Evolutionary conservation across 2,113 vertebrate genomes (phyloP), one percentile per base, ranked within the genome.

Genomic region (Porphyrio hochstetteri): DNA sequence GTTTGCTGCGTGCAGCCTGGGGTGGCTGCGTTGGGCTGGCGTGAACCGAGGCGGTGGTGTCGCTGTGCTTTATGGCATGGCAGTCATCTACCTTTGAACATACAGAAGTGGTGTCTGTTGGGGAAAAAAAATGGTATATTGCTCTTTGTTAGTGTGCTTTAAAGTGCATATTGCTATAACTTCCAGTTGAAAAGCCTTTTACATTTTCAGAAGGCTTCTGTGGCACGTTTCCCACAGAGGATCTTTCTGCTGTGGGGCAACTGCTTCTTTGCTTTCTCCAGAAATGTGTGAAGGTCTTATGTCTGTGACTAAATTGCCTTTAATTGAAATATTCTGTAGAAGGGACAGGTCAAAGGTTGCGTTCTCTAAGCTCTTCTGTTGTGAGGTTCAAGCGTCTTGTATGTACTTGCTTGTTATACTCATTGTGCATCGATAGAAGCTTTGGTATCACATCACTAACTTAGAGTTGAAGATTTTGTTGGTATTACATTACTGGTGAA

Each of bases 51-150:
- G n/a, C 9, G 20, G 15, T 21, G 20, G 12, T 31, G 28, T 50
- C 24, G 31, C 38, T 38, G 1, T 44, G 36, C 28, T 60, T 0
- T 16, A 1, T 11, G 23, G 48, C 36, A 10, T 24, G 12, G 9
- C 10, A 38, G 25, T 50, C 28, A 90, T 52, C 18, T 16, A 19
- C 24, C 13, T 46, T 7, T 55, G 46, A 52, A 60, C 17, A 8
- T 35, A 13, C 13, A 69, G n/a, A 64, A 33, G 23, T 33, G 24
- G 29, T 2, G 9, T n/a, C 9, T 67, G 33, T 29, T 7, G 11
- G 15, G 3, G n/a, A n/a, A n/a, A 25, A 25, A 38, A 56, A 72
- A 53, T 18, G 11, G 4, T 33, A 77, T 59, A 33, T 36, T 75
- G n/a, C 5, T 77, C 1, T 70, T 48, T 68, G 3, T n/a, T 75